Conservation (phyloP, 2,888 invertebrate genomes). For the Zelleria hepariella region DNA sequence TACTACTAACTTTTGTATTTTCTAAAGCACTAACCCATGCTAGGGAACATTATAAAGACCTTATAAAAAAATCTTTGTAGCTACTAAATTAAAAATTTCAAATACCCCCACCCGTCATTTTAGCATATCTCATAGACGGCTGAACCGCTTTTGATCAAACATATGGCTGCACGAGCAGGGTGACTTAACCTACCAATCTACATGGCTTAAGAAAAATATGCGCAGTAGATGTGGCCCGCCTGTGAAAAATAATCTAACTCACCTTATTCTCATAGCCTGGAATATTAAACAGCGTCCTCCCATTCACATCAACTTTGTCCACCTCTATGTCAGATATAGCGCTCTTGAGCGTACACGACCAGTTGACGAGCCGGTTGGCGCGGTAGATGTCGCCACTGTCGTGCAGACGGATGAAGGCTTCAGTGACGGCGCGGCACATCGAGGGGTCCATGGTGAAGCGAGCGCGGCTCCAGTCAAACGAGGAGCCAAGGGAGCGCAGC, state of each 20-base stretch:
- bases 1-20: too few relatives aligned
- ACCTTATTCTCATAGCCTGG: conserved; percentile 91
- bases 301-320: conserved; percentile 91
- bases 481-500: conserved; percentile 88
- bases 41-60: too few relatives aligned
- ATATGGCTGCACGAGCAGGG: too few relatives aligned
- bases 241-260: neutral
- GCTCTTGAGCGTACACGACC: conserved; percentile 97
- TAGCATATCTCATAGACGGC: too few relatives aligned
- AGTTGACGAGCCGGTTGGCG: conserved; percentile 95
- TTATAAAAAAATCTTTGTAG: too few relatives aligned
- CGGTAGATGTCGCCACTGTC: conserved; percentile 92
- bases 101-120: too few relatives aligned
- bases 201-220: too few relatives aligned
- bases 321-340: conserved; percentile 99
- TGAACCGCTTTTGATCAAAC: too few relatives aligned
- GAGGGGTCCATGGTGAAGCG: conserved; percentile 97
- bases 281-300: conserved; percentile 87
- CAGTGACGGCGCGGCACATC: conserved; percentile 88
- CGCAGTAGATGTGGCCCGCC: conserved; percentile 5
- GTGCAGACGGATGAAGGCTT: conserved; percentile 93
- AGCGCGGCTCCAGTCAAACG: conserved; percentile 94
- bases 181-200: too few relatives aligned
- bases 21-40: too few relatives aligned
- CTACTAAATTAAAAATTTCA: too few relatives aligned